Base-by-base conservation (phyloP, 2,113 vertebrate species). In the Euleptes europaea region DNA sequence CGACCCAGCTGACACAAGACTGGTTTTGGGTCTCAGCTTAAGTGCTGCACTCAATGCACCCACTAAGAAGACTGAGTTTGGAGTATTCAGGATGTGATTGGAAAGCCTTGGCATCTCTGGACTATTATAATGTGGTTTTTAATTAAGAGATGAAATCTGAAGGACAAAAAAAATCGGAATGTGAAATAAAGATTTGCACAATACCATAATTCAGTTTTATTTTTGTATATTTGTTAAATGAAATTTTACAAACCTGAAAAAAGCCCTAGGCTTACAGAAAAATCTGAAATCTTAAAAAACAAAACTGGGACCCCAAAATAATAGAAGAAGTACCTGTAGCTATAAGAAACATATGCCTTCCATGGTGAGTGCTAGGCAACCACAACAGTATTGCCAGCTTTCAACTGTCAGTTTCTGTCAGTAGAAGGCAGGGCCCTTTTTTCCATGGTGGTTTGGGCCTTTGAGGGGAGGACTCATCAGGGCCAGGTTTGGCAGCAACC, bases 1-100 rank as follows among this genome's bases (percentile, higher is more conserved):
- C 84, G 98, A 99, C 89, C 99, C 99, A 9, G 97, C 95, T 40
- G 98, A 99, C 85, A 99, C 98, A 54, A 98, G 99, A 63, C 89
- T 99, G 83, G 97, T 99, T 88, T 88, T 99, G 89, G 99, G 98
- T 33, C 96, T 99, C 84, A 99, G 99, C 89, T 94, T 99, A 75
- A 99, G 98, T 0, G 98, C 98, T 15, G 96, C 98, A 3, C 96
- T 99, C 77, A 99, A 99, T 0, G 97, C 98, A 12, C 98, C 98
- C 6, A 96, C 92, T 0, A 95, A 97, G 96, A 98, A 97, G 95
- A 99, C 98, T 2, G 94, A 95, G 33, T 99, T 99, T 49, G 98
- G 98, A n/a, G 94, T 99, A 88, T 98, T 99, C 85, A 96, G 98
- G 93, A 99, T 99, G 98, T 99, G 93, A 97, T 60, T 28, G 81